These are phyloP conservation scores for Paracentrotus lividus DNA, from an alignment of 53 echinoderm and acorn worm genomes.

Conservation along the genomic window DNA sequence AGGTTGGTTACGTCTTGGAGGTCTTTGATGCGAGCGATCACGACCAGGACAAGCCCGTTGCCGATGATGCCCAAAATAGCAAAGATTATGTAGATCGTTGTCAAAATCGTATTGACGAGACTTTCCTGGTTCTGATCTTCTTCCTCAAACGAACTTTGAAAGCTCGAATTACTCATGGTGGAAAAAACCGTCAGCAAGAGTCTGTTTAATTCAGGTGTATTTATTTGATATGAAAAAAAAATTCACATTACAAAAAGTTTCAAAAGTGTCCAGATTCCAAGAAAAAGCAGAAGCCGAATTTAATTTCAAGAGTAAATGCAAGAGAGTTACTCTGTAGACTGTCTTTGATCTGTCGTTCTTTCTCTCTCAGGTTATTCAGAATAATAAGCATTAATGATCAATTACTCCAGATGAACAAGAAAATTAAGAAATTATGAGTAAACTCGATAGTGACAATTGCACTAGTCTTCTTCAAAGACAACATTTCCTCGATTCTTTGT, in stretches of 20 bases:
- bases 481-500: background rate
- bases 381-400: background rate
- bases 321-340: no score
- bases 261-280: no score
- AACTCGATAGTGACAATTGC: background rate
- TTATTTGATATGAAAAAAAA: no score
- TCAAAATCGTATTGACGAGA: background rate
- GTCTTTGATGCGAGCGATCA: constrained; percentile 60
- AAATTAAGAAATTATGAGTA: background rate
- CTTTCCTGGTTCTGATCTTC: background rate
- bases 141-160: background rate
- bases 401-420: background rate
- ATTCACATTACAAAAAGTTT: no score
- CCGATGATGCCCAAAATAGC: constrained; percentile 62
- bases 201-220: no score
- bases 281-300: no score
- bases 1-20: constrained; percentile 58
- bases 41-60: constrained; percentile 73
- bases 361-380: background rate
- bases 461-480: background rate
- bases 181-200: no score
- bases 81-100: constrained; percentile 30
- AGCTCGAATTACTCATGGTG: background rate
- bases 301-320: no score
- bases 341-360: no score